Evolutionary conservation across 2,888 invertebrate genomes (phyloP), one percentile per base, ranked within the genome.

Genomic region (Drosophila koepferae): DNA sequence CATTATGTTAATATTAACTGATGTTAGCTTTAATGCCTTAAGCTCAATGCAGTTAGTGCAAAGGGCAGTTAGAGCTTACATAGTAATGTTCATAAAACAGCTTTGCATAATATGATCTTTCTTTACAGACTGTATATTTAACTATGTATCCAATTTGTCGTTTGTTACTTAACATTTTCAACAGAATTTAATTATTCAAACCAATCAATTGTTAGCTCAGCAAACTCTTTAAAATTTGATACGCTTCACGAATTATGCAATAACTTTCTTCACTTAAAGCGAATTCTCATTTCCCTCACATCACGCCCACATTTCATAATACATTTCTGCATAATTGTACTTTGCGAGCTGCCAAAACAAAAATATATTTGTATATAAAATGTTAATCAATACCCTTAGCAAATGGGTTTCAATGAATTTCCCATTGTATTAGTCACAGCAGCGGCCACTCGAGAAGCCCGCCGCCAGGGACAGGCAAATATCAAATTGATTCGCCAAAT

Each of bases 401-500:
- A 51, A 55, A 58, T 62, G 46, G 10, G 46, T 28, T 59, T 62
- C 62, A 58, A 48, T 43, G 73, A 44, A 58, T 70, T 71, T 66
- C 71, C 54, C 71, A 74, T 38, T 16, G 63, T 44, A 62, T 78
- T 77, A 74, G 74, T 63, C 79, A 77, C 59, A 55, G 28, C 28
- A 28, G 1, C 38, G 23, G 38, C 40, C 54, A 54, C 54, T 54
- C 20, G 20, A 23, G 53, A 14, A 36, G 53, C 36, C 20, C 14
- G 53, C 55, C 36, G 49, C 38, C 49, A 44, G 72, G 23, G 61
- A 36, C 46, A 38, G 20, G 56, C 49, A 28, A 74, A 51, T 63
- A 75, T 80, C 59, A 78, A 80, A 78, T 78, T 80, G 77, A 78
- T 78, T 80, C 62, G 80, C 67, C 36, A 62, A 72, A 78, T 72